Conservation (phyloP, 2,888 invertebrate genomes). For the Cacoxenus indagator region DNA sequence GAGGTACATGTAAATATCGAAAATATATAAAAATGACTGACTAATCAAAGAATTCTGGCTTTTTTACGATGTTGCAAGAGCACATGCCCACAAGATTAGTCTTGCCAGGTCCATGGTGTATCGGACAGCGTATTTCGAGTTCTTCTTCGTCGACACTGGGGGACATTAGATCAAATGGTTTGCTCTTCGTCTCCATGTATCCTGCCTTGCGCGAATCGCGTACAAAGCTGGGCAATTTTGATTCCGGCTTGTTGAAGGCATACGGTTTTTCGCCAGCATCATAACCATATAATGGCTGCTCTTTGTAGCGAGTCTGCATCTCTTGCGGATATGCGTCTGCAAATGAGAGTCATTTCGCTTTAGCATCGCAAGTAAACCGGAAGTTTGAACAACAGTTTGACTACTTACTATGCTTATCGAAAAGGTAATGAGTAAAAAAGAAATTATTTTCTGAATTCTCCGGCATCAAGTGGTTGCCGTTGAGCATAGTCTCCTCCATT, state of each 20-base stretch:
- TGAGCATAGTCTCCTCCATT: background rate
- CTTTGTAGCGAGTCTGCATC: background rate
- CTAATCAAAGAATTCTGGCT: background rate
- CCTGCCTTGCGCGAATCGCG: background rate
- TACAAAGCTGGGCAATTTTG: background rate
- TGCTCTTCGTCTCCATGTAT: background rate
- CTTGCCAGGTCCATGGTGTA: background rate
- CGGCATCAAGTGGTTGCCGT: background rate
- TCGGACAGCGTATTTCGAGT: slow-evolving; percentile 14
- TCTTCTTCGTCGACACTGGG: background rate
- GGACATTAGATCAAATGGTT: background rate
- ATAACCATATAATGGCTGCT: background rate
- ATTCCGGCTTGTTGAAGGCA: background rate
- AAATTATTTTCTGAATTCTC: background rate
- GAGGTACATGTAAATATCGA: too few relatives aligned
- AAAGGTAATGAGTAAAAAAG: background rate
- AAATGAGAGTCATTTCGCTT: background rate
- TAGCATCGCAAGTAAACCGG: background rate
- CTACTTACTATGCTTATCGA: slow-evolving; percentile 4
- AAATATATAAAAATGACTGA: background rate
- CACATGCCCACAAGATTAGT: slow-evolving; percentile 1
- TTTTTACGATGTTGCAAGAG: slow-evolving; percentile 5
- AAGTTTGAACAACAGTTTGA: background rate
- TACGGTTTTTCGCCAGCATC: background rate
- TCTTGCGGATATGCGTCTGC: background rate